A percentile compares a stretch with the other conserved stretches of the same genome.
phyloP scores from a whole-genome alignment of 2,888 invertebrate genomes.

The Hypomecis punctinalis region DNA sequence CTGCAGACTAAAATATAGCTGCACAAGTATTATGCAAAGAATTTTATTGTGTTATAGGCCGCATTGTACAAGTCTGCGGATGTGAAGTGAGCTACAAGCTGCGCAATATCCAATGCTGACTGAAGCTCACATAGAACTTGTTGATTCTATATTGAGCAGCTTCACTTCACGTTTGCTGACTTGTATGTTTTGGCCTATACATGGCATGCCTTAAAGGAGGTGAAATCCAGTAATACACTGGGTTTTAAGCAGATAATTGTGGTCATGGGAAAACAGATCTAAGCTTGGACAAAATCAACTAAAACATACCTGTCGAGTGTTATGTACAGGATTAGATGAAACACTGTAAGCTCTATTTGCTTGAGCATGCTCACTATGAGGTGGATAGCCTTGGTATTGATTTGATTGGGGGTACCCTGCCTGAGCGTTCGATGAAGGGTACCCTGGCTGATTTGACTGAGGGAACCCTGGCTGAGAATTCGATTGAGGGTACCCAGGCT shows the following conservation, averaged over 20 bases:
- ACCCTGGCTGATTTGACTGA: slow-evolving; percentile 38
- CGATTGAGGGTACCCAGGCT: slow-evolving; percentile 43
- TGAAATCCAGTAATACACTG: no score
- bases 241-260: not conserved
- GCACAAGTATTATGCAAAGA: no score
- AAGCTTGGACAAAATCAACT: slow-evolving; percentile 35
- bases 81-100: no score
- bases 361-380: slow-evolving; percentile 54
- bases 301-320: slow-evolving; percentile 67
- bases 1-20: no score
- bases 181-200: no score
- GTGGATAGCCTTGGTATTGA: slow-evolving; percentile 65
- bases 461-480: slow-evolving; percentile 43
- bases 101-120: no score
- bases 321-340: slow-evolving; percentile 57
- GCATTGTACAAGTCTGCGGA: no score
- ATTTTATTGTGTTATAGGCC: no score
- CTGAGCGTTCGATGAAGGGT: slow-evolving; percentile 27
- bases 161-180: no score
- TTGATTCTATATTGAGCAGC: no score
- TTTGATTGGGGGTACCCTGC: slow-evolving; percentile 56
- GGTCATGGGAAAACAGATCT: not conserved
- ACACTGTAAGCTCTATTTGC: slow-evolving; percentile 61
- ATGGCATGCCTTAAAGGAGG: no score
- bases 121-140: no score